These are phyloP conservation scores for Gymnoscopelus braueri DNA, from an alignment of 2,797 vertebrate genomes.

Conservation along the genomic window DNA sequence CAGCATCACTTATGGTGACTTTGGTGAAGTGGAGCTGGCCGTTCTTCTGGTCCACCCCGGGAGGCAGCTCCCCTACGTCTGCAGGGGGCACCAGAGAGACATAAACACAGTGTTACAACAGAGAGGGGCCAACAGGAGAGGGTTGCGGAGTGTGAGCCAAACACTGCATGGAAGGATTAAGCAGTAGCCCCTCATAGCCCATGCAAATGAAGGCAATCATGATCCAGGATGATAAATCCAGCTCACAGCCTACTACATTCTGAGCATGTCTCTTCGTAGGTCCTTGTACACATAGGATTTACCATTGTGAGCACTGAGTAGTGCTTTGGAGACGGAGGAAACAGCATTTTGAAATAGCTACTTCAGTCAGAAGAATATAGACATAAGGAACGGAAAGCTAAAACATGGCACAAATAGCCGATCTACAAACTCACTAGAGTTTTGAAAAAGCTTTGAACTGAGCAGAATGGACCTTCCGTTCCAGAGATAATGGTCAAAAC, in stretches of 20 bases:
- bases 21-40: constrained; percentile 90
- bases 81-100: constrained; percentile 51
- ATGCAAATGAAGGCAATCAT: constrained; percentile 12
- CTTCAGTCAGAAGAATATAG: not conserved
- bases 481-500: too few species aligned
- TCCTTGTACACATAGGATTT: constrained; percentile 16
- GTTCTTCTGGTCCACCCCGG: constrained; percentile 84
- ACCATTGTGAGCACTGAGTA: constrained; percentile 19
- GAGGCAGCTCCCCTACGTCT: constrained; percentile 90
- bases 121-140: too few species aligned
- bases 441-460: too few species aligned
- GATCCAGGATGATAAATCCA: constrained; percentile 33
- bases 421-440: too few species aligned
- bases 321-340: not conserved
- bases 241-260: not conserved
- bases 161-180: too few species aligned
- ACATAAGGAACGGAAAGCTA: too few species aligned
- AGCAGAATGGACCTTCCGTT: too few species aligned
- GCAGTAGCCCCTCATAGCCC: constrained; percentile 5
- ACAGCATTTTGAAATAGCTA: not conserved
- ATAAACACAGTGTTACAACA: too few species aligned
- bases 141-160: too few species aligned
- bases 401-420: too few species aligned
- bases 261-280: constrained; percentile 17
- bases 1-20: constrained; percentile 88